Evolutionary conservation across 2,113 vertebrate genomes (phyloP).

Genomic region (Lontra canadensis): DNA sequence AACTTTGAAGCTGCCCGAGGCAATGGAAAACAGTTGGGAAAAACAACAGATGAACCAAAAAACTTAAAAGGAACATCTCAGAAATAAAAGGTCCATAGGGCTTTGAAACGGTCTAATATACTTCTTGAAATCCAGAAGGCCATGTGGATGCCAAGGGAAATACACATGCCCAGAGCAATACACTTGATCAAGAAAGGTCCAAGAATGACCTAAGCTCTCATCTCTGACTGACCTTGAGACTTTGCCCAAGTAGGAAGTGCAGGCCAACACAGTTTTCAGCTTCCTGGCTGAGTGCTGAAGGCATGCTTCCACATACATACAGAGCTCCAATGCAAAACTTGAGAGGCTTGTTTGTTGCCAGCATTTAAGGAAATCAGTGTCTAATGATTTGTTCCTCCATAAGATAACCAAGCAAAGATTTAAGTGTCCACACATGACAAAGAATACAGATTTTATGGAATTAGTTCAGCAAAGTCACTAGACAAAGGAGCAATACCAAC

Average conservation of each 20-base stretch:
- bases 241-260: background rate
- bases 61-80: background rate
- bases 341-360: background rate
- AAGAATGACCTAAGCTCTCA: background rate
- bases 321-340: background rate
- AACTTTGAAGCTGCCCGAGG: background rate
- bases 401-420: background rate
- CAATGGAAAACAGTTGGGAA: background rate
- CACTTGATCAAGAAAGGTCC: background rate
- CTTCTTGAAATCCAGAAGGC: background rate
- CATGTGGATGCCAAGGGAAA: background rate
- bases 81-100: background rate
- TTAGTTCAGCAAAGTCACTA: background rate
- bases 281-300: background rate
- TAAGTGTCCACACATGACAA: background rate
- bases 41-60: background rate
- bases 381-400: background rate
- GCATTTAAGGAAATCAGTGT: background rate
- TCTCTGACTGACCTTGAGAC: background rate
- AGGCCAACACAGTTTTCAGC: background rate
- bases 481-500: background rate
- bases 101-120: background rate
- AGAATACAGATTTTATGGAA: background rate
- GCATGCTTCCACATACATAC: background rate
- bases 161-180: background rate